Evolutionary conservation across 2,113 vertebrate genomes (phyloP).

Genomic region (Rhinoptilus africanus): DNA sequence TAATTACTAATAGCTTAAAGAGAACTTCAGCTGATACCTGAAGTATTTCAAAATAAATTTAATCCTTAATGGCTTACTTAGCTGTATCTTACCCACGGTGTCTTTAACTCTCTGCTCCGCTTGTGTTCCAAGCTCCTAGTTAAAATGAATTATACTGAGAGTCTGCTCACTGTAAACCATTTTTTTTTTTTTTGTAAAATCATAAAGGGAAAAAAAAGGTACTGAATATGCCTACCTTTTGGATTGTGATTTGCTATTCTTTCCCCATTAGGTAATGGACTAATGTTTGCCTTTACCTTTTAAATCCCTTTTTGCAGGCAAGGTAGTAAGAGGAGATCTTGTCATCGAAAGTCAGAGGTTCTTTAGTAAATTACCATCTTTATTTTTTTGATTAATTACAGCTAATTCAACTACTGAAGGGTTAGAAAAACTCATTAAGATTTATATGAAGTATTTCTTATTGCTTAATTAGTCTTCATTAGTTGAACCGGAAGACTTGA

Average conservation of each 20-base stretch:
- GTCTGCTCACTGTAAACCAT: background rate
- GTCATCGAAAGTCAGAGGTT: background rate
- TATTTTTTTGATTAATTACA: background rate
- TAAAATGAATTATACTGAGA: background rate
- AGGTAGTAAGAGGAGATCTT: background rate
- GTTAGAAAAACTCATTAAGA: constrained; percentile 21
- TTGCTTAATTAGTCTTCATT: constrained; percentile 18
- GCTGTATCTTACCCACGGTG: fast-evolving
- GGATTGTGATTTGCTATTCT: background rate
- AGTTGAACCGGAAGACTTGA: background rate
- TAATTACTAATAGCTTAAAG: background rate
- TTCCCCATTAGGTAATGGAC: background rate
- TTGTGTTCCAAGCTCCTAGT: background rate
- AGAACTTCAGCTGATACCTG: background rate
- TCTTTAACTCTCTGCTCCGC: background rate
- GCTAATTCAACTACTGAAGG: background rate
- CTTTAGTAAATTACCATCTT: background rate
- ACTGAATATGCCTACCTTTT: background rate
- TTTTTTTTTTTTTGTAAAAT: background rate
- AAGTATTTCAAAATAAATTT: background rate
- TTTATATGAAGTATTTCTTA: background rate
- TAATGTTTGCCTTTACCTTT: background rate
- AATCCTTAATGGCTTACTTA: background rate
- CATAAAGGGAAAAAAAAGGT: background rate
- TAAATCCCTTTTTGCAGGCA: background rate